These are phyloP conservation scores for Pseudorhombus dupliciocellatus DNA, from an alignment of 2,113 vertebrate species.

Conservation along the genomic window DNA sequence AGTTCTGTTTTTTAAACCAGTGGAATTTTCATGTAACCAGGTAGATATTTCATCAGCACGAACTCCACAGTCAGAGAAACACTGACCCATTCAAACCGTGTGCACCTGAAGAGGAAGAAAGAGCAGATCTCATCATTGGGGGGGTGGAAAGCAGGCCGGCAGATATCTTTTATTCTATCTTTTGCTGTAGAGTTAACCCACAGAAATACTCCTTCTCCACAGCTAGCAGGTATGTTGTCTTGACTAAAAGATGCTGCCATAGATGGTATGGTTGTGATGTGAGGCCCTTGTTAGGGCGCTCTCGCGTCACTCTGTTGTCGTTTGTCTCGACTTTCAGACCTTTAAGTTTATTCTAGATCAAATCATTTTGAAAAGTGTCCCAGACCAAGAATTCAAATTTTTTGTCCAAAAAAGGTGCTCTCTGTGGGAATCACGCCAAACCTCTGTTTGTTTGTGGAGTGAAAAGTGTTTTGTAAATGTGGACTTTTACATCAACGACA, in stretches of 20 bases:
- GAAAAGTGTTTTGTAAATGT: too few species aligned
- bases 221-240: not conserved
- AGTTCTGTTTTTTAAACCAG: not conserved
- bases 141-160: not conserved
- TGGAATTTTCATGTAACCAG: not conserved
- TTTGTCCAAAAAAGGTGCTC: too few species aligned
- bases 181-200: not conserved
- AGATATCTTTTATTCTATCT: not conserved
- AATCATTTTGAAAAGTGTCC: too few species aligned
- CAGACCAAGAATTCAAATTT: too few species aligned
- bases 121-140: not conserved
- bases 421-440: too few species aligned
- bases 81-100: not conserved
- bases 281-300: not conserved
- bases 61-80: not conserved
- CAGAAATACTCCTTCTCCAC: conserved; percentile 1
- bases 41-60: not conserved
- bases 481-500: too few species aligned
- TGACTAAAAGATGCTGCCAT: not conserved
- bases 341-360: too few species aligned
- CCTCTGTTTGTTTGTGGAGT: too few species aligned
- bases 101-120: not conserved
- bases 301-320: too few species aligned
- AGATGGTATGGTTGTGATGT: not conserved
- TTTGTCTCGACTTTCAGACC: too few species aligned